Conservation (phyloP, 2,888 invertebrate genomes). For the Drosophila meridiana region DNA sequence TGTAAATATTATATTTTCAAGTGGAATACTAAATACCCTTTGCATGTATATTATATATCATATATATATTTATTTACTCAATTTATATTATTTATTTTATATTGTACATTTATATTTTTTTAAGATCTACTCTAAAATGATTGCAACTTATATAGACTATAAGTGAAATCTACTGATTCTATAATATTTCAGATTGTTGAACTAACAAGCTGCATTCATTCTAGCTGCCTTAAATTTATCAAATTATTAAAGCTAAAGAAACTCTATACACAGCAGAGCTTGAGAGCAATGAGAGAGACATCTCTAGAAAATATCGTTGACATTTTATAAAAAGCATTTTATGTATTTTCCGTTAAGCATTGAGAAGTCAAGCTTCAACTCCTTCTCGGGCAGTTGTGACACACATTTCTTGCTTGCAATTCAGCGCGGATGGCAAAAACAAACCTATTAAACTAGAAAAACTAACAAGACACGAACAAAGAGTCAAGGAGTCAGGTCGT, state of each 20-base stretch:
- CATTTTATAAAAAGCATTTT: conserved; percentile 10
- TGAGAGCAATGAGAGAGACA: neutral
- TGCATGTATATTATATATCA: neutral
- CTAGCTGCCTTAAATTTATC: neutral
- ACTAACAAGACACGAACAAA: conserved; percentile 20
- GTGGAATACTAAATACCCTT: neutral
- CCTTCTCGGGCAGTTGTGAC: neutral
- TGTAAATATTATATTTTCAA: neutral
- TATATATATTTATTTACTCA: neutral
- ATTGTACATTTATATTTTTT: too few relatives aligned
- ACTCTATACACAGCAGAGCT: neutral
- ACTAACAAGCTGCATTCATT: too few relatives aligned
- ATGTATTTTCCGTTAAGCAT: neutral
- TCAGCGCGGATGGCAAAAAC: conserved; percentile 54
- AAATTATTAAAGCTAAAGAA: neutral
- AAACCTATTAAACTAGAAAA: conserved; percentile 70
- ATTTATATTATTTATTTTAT: too few relatives aligned
- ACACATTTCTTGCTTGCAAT: conserved; percentile 33
- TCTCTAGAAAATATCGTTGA: neutral
- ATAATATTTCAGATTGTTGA: too few relatives aligned
- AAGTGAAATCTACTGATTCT: too few relatives aligned
- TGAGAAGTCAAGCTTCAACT: conserved; percentile 2
- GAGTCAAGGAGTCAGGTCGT: conserved; percentile 11
- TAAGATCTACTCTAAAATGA: too few relatives aligned
- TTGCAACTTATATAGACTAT: too few relatives aligned